Conservation (phyloP, 1,140 invertebrate species). For the Meloidogyne hapla region DNA sequence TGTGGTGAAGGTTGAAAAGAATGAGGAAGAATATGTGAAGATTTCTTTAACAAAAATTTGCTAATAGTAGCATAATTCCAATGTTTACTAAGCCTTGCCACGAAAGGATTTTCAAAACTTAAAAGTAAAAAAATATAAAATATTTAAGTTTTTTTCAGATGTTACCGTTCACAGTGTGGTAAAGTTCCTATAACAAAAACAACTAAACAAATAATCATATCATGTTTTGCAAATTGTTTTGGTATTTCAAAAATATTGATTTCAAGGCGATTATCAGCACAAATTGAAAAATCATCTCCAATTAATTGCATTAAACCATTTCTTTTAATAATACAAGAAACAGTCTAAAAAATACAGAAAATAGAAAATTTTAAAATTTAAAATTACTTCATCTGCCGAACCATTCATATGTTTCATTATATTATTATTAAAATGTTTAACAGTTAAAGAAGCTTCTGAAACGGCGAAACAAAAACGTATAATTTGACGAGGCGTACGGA, state of each 20-base stretch:
- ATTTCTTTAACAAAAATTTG: slow-evolving; percentile 25
- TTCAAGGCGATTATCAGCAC: slow-evolving; percentile 5
- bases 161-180: slow-evolving; percentile 25
- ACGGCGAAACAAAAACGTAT: slow-evolving; percentile 29
- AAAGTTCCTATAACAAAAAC: slow-evolving; percentile 20
- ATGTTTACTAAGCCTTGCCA: slow-evolving; percentile 48
- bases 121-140: slow-evolving; percentile 16
- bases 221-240: slow-evolving; percentile 79
- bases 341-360: no score
- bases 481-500: slow-evolving; percentile 8
- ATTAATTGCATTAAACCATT: slow-evolving; percentile 39
- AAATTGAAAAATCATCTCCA: slow-evolving; percentile 14
- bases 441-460: slow-evolving; percentile 1
- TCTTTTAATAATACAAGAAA: slow-evolving; percentile 11
- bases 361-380: no score
- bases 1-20: slow-evolving; percentile 27
- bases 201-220: slow-evolving; percentile 33
- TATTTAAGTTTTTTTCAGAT: neutral
- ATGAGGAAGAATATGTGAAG: slow-evolving; percentile 30
- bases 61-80: slow-evolving; percentile 41
- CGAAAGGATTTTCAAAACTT: slow-evolving; percentile 34
- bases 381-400: slow-evolving; percentile 26
- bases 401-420: slow-evolving; percentile 25
- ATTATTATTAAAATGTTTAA: slow-evolving; percentile 28
- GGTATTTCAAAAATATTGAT: slow-evolving; percentile 71